Conservation (phyloP, 2,113 vertebrate species). For the Raja brachyura region DNA sequence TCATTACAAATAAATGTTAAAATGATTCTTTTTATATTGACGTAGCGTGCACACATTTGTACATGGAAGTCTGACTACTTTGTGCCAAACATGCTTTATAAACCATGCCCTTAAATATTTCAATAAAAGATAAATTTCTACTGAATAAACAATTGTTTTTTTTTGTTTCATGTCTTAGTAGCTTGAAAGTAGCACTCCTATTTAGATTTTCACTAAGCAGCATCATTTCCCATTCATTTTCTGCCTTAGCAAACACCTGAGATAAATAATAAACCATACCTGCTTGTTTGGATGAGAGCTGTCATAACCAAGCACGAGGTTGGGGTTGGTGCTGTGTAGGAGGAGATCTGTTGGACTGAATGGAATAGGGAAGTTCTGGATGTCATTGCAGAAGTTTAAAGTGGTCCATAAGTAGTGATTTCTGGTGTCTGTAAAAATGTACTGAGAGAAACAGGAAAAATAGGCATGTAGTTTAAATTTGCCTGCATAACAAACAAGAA, state of each 20-base stretch:
- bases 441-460: conserved; percentile 56
- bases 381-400: conserved; percentile 77
- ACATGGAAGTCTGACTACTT: not conserved
- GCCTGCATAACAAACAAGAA: not conserved
- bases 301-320: conserved; percentile 83
- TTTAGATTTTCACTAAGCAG: too few relatives aligned
- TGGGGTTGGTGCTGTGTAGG: conserved; percentile 69
- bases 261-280: conserved; percentile 53
- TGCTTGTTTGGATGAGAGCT: conserved; percentile 86
- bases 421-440: conserved; percentile 82
- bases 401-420: conserved; percentile 87
- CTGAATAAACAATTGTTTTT: not conserved
- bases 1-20: too few relatives aligned
- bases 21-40: not conserved
- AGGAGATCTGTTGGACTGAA: conserved; percentile 87
- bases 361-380: conserved; percentile 77
- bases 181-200: not conserved
- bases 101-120: too few relatives aligned
- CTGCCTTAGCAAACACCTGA: not conserved
- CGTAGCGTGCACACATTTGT: not conserved
- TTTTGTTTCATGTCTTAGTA: not conserved
- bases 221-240: too few relatives aligned
- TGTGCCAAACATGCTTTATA: not conserved
- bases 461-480: not conserved
- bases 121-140: not conserved